These are phyloP conservation scores for Hypercompe scribonia DNA, from an alignment of 2,888 invertebrate species.

Conservation along the genomic window DNA sequence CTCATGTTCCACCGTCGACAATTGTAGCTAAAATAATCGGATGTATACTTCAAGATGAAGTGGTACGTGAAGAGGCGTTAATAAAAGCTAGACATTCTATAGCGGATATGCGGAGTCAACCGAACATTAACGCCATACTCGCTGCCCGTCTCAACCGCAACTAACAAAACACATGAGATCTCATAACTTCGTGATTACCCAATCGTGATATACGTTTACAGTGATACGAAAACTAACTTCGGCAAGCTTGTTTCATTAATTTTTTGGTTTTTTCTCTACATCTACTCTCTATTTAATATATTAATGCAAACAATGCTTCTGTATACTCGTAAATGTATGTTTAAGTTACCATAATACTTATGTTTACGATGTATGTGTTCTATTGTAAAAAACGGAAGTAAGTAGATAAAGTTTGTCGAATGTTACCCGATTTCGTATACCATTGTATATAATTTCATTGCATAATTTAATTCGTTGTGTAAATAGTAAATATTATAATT, in stretches of 20 bases:
- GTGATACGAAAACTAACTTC: conserved; percentile 6
- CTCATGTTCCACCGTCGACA: conserved; percentile 92
- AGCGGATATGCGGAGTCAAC: conserved; percentile 75
- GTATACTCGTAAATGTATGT: too few species aligned
- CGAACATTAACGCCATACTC: conserved; percentile 67
- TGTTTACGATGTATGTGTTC: neutral
- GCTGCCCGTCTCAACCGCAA: conserved; percentile 61
- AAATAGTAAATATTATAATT: conserved; percentile 28
- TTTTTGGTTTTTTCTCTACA: neutral
- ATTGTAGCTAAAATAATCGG: conserved; percentile 94
- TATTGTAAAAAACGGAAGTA: neutral
- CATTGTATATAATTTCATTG: conserved; percentile 22
- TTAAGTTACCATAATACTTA: neutral
- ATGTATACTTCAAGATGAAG: conserved; percentile 88
- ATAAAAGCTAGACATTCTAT: conserved; percentile 79
- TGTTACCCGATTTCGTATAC: conserved; percentile 7
- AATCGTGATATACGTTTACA: neutral
- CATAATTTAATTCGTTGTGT: conserved; percentile 26
- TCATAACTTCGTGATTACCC: conserved; percentile 15
- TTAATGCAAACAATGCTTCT: neutral
- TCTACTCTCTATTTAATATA: neutral
- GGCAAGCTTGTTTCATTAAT: neutral
- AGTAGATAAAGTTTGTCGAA: conserved; percentile 5
- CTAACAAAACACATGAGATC: conserved; percentile 36
- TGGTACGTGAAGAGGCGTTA: conserved; percentile 79